These are phyloP conservation scores for Trilocha varians DNA, from an alignment of 2,888 invertebrate genomes.

Conservation along the genomic window DNA sequence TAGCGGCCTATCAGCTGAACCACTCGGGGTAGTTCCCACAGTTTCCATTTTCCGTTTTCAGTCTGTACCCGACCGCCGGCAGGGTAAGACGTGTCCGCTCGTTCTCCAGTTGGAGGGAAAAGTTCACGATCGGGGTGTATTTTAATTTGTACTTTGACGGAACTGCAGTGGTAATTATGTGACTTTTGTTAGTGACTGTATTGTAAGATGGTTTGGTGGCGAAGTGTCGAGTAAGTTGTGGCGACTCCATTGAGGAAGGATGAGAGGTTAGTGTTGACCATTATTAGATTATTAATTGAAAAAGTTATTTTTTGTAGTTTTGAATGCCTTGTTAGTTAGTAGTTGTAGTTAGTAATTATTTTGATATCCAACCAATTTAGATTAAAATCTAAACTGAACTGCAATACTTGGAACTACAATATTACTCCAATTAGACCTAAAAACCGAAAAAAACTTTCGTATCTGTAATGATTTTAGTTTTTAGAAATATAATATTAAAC, in stretches of 20 bases:
- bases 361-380: no score
- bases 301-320: no score
- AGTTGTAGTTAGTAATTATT: no score
- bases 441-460: no score
- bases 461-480: no score
- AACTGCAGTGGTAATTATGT: slow-evolving; percentile 33
- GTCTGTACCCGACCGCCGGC: slow-evolving; percentile 30
- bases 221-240: slow-evolving; percentile 18
- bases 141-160: slow-evolving; percentile 16
- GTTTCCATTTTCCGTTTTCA: slow-evolving; percentile 15
- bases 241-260: slow-evolving; percentile 29
- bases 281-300: no score
- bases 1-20: slow-evolving; percentile 14
- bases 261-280: slow-evolving; percentile 40
- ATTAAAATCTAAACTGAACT: no score
- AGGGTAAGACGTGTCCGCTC: slow-evolving; percentile 25
- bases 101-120: slow-evolving; percentile 43
- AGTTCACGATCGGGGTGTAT: slow-evolving; percentile 32
- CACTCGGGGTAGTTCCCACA: slow-evolving; percentile 3
- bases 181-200: neutral
- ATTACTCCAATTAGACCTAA: no score
- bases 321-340: no score
- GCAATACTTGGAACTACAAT: no score
- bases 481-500: no score
- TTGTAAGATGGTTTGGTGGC: neutral